Percentiles rank a stretch among this genome's conserved stretches.
Conservation (phyloP, 2,113 vertebrate genomes). For the Microtus richardsoni region DNA sequence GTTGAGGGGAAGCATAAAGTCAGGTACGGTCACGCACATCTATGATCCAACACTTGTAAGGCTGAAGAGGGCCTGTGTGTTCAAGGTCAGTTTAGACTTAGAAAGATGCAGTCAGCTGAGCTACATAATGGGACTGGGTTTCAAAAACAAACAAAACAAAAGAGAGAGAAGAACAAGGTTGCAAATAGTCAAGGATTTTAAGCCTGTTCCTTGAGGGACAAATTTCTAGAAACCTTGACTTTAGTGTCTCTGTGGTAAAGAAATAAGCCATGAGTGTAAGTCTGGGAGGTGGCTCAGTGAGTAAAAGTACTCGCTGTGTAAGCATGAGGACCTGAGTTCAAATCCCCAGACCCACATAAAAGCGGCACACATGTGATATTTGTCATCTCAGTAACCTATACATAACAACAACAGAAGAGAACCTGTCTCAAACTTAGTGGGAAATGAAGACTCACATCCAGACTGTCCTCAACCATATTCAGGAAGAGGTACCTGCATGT, state of each 20-base stretch:
- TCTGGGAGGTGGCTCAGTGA: neutral
- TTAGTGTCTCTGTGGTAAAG: neutral
- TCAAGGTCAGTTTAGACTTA: neutral
- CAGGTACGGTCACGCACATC: neutral
- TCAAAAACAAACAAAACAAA: neutral
- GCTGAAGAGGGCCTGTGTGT: neutral
- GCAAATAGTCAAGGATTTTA: neutral
- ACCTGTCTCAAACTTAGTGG: no score
- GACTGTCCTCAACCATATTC: neutral
- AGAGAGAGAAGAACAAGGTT: neutral
- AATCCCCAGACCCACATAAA: neutral
- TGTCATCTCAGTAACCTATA: neutral
- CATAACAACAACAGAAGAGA: neutral
- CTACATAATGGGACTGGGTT: neutral
- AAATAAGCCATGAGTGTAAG: neutral
- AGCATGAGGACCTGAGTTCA: neutral
- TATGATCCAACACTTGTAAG: neutral
- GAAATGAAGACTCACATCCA: neutral
- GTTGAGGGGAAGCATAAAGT: neutral
- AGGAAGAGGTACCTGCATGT: neutral
- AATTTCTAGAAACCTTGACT: neutral
- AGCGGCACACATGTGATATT: neutral
- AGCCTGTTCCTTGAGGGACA: neutral
- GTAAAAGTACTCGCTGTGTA: neutral
- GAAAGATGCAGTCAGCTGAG: neutral